Conservation (phyloP, 1,140 invertebrate species). For the Leguminivora glycinivorella region DNA sequence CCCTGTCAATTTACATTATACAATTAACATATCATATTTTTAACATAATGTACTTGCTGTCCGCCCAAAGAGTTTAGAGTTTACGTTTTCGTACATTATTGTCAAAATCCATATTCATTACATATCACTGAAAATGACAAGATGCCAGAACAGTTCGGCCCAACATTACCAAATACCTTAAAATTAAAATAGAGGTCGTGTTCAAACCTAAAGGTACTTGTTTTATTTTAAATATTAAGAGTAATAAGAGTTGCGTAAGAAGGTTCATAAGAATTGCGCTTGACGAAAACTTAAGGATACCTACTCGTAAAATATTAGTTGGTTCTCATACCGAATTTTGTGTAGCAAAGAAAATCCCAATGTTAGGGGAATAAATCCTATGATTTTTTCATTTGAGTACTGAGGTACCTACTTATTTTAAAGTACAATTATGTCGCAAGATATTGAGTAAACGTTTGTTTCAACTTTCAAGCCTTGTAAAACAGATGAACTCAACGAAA, state of each 20-base stretch:
- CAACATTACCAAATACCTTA: neutral
- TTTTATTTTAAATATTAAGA: too few relatives aligned
- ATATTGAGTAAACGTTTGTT: too few relatives aligned
- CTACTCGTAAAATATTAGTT: too few relatives aligned
- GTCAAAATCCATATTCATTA: constrained; percentile 1
- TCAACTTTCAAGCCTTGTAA: neutral
- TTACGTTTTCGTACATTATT: neutral
- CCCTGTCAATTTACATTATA: too few relatives aligned
- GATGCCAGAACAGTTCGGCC: neutral
- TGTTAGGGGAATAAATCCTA: too few relatives aligned
- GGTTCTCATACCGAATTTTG: too few relatives aligned
- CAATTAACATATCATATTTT: too few relatives aligned
- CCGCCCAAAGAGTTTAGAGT: neutral
- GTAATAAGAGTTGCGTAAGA: too few relatives aligned
- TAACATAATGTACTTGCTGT: neutral
- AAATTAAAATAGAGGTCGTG: neutral
- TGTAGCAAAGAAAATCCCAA: too few relatives aligned
- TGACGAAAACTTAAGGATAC: too few relatives aligned
- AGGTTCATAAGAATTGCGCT: too few relatives aligned
- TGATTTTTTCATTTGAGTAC: too few relatives aligned
- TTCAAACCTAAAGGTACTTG: neutral
- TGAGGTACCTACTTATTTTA: neutral
- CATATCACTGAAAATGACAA: neutral
- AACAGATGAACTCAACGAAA: constrained; percentile 1
- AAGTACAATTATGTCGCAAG: neutral